A percentile compares a stretch with the other conserved stretches of the same genome.
These are phyloP conservation scores for Clinocottus analis DNA, from an alignment of 2,113 vertebrate species.

Conservation along the genomic window DNA sequence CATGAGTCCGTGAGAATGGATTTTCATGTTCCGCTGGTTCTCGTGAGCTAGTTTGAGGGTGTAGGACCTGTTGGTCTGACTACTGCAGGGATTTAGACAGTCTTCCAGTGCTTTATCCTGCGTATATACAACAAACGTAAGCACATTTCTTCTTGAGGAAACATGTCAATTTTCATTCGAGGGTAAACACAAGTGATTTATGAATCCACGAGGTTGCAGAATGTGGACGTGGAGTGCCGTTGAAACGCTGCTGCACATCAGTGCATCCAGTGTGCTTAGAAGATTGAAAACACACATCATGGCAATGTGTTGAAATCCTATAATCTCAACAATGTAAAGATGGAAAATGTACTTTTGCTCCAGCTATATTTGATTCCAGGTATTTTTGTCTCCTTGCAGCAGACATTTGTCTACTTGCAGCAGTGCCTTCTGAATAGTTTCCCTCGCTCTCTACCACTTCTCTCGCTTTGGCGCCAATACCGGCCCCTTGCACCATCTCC, in stretches of 20 bases:
- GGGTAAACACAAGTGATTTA: neutral
- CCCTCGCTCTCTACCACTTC: neutral
- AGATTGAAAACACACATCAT: too few relatives aligned
- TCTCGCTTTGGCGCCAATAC: neutral
- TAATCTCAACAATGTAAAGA: neutral
- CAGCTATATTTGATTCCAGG: neutral
- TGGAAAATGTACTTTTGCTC: neutral
- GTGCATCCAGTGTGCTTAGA: too few relatives aligned
- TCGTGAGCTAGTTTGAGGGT: neutral
- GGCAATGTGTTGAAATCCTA: too few relatives aligned
- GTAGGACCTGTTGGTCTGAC: neutral
- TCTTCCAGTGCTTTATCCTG: neutral
- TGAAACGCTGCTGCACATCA: neutral
- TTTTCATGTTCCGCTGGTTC: slow-evolving; percentile 19
- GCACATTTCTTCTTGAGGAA: neutral
- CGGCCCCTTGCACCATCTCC: neutral
- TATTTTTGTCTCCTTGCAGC: neutral
- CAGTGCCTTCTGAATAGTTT: slow-evolving; percentile 2
- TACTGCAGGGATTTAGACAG: neutral
- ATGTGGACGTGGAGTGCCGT: neutral
- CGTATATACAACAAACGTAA: neutral
- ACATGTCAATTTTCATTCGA: neutral
- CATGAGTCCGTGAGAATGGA: slow-evolving; percentile 30
- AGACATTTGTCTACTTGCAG: slow-evolving; percentile 16
- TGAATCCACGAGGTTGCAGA: neutral